These are phyloP conservation scores for Ictalurus furcatus DNA, from an alignment of 2,113 vertebrate genomes.

Conservation along the genomic window DNA sequence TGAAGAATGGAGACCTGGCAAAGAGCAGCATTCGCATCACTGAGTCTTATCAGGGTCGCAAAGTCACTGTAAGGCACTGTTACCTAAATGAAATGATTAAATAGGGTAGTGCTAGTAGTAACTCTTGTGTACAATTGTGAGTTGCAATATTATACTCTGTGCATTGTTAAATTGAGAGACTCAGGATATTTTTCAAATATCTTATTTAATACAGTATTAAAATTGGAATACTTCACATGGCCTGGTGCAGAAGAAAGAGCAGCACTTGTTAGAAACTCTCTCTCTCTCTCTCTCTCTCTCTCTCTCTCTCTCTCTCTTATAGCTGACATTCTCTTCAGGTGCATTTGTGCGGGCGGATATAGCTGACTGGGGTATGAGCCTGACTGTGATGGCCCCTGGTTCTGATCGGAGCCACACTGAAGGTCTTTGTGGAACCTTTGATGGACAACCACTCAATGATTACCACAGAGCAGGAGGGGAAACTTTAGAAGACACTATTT, in stretches of 20 bases:
- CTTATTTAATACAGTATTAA: not conserved
- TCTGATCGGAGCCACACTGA: constrained; percentile 78
- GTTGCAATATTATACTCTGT: not conserved
- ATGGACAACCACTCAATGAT: constrained; percentile 81
- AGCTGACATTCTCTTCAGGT: constrained; percentile 87
- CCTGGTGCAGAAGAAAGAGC: not conserved
- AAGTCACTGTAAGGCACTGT: constrained; percentile 83
- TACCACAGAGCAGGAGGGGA: constrained; percentile 75
- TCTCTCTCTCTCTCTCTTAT: constrained; percentile 21
- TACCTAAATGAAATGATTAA: not conserved
- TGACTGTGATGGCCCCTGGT: constrained; percentile 81
- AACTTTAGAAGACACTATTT: constrained; percentile 51
- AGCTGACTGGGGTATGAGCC: constrained; percentile 87
- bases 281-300: too few species aligned
- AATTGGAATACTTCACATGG: not conserved
- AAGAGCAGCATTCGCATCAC: constrained; percentile 77
- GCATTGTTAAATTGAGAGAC: not conserved
- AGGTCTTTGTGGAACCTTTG: constrained; percentile 88
- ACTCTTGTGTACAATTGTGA: not conserved
- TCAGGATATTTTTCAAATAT: not conserved
- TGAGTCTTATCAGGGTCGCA: constrained; percentile 87
- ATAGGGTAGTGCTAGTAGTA: not conserved
- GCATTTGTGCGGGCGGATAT: constrained; percentile 86
- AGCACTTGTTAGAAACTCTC: not conserved
- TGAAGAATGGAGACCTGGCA: constrained; percentile 75